Conservation (phyloP, 1,140 invertebrate genomes). For the Geopemphigus sp. region DNA sequence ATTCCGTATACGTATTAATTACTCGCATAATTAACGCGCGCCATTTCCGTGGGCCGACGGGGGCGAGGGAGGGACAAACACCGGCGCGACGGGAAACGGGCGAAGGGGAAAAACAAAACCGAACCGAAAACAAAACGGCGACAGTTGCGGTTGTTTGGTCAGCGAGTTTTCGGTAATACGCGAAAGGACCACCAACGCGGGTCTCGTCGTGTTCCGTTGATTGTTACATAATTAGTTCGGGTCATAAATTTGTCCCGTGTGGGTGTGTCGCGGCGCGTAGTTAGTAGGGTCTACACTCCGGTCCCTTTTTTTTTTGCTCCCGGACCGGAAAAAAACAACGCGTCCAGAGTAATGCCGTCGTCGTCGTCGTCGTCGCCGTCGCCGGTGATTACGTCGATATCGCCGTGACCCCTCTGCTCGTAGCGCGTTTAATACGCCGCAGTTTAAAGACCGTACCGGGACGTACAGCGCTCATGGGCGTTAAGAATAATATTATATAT, state of each 20-base stretch:
- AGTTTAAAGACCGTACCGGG: no score
- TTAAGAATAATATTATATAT: no score
- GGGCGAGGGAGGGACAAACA: no score
- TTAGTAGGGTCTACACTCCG: background rate
- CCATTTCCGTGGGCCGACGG: no score
- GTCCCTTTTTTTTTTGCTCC: constrained; percentile 10
- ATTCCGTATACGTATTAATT: no score
- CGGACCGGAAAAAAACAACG: constrained; percentile 13
- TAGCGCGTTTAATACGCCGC: no score
- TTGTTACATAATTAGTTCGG: constrained; percentile 49
- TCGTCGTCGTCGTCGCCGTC: background rate
- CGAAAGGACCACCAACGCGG: constrained; percentile 41
- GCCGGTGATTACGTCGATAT: background rate
- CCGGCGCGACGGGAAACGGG: background rate
- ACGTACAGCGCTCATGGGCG: no score
- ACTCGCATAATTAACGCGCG: no score
- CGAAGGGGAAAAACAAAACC: background rate
- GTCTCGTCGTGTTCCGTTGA: constrained; percentile 46
- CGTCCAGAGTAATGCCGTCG: no score
- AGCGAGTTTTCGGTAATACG: background rate
- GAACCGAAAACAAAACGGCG: constrained; percentile 20
- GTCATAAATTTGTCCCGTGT: constrained; percentile 33
- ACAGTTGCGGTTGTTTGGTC: constrained; percentile 47
- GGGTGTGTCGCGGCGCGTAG: background rate
- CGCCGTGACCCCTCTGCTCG: background rate